Percentiles rank a stretch among this genome's conserved stretches.
Conservation (phyloP, 2,113 vertebrate genomes). For the Pogona vitticeps region DNA sequence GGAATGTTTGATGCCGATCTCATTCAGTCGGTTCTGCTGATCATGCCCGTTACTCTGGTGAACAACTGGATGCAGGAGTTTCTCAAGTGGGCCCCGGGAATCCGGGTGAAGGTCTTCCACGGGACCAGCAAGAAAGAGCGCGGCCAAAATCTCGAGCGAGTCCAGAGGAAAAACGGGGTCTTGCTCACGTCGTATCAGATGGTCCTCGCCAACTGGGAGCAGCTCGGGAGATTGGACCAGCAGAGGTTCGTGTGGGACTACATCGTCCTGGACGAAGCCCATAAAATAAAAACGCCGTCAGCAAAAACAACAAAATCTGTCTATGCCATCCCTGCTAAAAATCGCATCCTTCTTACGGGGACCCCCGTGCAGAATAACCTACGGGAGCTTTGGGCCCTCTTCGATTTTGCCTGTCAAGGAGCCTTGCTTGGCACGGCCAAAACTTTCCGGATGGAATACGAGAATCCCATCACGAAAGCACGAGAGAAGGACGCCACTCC, state of each 20-base stretch:
- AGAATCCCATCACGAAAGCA: slow-evolving; percentile 93
- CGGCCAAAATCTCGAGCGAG: slow-evolving; percentile 80
- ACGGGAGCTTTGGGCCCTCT: slow-evolving; percentile 92
- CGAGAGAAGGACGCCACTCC: slow-evolving; percentile 91
- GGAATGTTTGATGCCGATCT: slow-evolving; percentile 90
- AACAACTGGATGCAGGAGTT: slow-evolving; percentile 91
- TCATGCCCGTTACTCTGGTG: slow-evolving; percentile 93
- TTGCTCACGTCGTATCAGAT: slow-evolving; percentile 92
- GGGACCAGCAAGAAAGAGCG: slow-evolving; percentile 85
- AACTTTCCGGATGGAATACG: slow-evolving; percentile 92
- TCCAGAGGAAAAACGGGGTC: slow-evolving; percentile 84
- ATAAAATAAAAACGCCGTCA: slow-evolving; percentile 91
- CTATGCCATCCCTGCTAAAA: slow-evolving; percentile 77
- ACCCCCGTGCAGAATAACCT: slow-evolving; percentile 97
- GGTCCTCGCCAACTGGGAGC: slow-evolving; percentile 93
- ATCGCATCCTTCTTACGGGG: slow-evolving; percentile 90
- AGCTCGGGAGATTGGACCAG: slow-evolving; percentile 76
- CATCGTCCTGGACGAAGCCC: slow-evolving; percentile 91
- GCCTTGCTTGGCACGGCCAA: slow-evolving; percentile 89
- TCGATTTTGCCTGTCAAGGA: slow-evolving; percentile 93
- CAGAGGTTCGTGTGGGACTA: slow-evolving; percentile 91
- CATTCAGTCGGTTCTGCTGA: slow-evolving; percentile 77
- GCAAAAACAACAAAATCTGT: slow-evolving; percentile 90
- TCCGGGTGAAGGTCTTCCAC: slow-evolving; percentile 91
- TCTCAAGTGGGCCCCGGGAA: slow-evolving; percentile 87